A percentile compares a stretch with the other conserved stretches of the same genome.
These are phyloP conservation scores for Zingel zingel DNA, from an alignment of 2,113 vertebrate genomes.

Conservation along the genomic window DNA sequence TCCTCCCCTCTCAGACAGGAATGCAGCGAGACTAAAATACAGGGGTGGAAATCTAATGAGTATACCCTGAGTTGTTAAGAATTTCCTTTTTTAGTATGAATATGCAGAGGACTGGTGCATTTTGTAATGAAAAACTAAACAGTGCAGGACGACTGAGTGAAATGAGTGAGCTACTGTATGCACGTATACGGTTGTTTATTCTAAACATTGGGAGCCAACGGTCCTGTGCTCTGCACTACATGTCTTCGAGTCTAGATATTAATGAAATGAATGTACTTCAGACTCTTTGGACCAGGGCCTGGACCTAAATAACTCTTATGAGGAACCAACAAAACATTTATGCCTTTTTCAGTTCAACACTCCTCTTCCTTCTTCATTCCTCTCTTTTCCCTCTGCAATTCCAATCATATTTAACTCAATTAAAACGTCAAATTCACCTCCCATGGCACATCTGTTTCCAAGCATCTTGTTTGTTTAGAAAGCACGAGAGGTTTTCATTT, in stretches of 20 bases:
- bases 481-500: constrained; percentile 40
- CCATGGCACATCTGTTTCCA: constrained; percentile 42
- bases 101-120: constrained; percentile 5
- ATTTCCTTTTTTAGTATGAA: constrained; percentile 44
- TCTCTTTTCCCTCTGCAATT: background rate
- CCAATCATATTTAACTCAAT: constrained; percentile 34
- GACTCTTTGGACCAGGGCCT: constrained; percentile 11
- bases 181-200: background rate
- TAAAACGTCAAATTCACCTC: constrained; percentile 27
- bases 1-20: constrained; percentile 39
- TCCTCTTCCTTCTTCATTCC: background rate
- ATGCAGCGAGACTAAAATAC: constrained; percentile 51
- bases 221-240: background rate
- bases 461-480: constrained; percentile 37
- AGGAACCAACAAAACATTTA: background rate
- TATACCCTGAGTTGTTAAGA: constrained; percentile 43
- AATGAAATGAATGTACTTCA: constrained; percentile 15
- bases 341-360: background rate
- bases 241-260: background rate
- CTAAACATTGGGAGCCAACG: background rate
- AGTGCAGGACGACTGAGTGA: background rate
- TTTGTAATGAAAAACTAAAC: constrained; percentile 9
- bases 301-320: constrained; percentile 11
- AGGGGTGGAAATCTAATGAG: constrained; percentile 54
- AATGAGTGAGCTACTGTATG: constrained; percentile 11